phyloP scores from a whole-genome alignment of 2,113 vertebrate genomes.

The Lampris megalopsis region DNA sequence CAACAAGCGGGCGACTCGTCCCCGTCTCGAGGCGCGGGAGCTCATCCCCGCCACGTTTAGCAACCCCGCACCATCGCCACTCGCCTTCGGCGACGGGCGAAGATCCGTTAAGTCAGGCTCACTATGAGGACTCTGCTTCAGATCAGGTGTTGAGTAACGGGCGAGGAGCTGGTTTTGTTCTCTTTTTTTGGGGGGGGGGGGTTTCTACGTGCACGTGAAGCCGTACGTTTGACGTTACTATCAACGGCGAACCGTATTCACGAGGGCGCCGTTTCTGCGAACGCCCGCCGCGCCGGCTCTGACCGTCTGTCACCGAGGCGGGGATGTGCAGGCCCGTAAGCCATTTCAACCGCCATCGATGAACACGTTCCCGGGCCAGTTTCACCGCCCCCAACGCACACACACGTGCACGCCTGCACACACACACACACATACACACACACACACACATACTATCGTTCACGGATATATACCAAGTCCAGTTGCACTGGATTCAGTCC shows the following conservation, averaged over 20 bases:
- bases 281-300: not conserved
- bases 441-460: slow-evolving; percentile 1
- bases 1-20: slow-evolving; percentile 50
- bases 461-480: not conserved
- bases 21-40: no score
- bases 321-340: slow-evolving; percentile 35
- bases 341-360: slow-evolving; percentile 53
- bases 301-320: slow-evolving; percentile 23
- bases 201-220: slow-evolving; percentile 26
- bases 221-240: slow-evolving; percentile 38
- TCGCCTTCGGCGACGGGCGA: no score
- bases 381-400: slow-evolving; percentile 35
- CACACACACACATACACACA: not conserved
- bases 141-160: no score
- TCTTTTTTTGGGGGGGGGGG: not conserved
- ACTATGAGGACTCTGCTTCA: no score
- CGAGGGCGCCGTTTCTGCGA: slow-evolving; percentile 6
- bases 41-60: no score
- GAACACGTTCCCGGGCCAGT: slow-evolving; percentile 36
- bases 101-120: no score
- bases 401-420: not conserved
- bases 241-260: slow-evolving; percentile 14
- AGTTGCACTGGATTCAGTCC: no score
- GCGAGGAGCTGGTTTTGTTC: no score
- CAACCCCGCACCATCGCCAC: no score